Evolutionary conservation across 2,113 vertebrate species (phyloP), one percentile per base, ranked within the genome.

Genomic region (Carollia perspicillata): DNA sequence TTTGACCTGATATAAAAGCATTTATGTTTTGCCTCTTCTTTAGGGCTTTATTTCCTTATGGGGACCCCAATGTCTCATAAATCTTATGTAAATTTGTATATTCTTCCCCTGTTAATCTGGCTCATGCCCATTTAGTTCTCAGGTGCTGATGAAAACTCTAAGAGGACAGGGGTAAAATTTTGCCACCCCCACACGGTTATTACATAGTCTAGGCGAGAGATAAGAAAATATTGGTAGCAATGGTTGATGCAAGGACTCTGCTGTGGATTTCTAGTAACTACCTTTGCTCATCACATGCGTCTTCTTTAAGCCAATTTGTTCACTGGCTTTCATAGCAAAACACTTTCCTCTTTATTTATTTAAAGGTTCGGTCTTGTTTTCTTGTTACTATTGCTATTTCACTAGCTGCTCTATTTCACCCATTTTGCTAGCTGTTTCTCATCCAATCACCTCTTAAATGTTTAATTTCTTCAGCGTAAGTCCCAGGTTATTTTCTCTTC

Each of bases 241-340:
- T 4, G 6, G 2, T 37, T 23, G 14, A 44, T 5, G 0, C 10
- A 58, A 49, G 13, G 0, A 71, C 9, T 63, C 33, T 63, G 7
- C 30, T 8, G 14, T 42, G 37, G 3, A 18, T 81, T 49, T 87
- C 12, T 51, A 71, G 20, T 63, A 16, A 8, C 5, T 22, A 20
- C 6, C 0, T 68, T 16, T 42, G 23, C 8, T 87, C 6, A 35
- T 84, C 10, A 16, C 18, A 51, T 37, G 5, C 35, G 74, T 3
- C n/a, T 74, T 35, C 60, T 37, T 35, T 49, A 72, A 44, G 53
- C 3, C 40, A 65, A 9, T 90, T 42, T 78, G 6, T 84, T 55
- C 8, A 72, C 10, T 65, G 40, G 3, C 8, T 58, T 93, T 49
- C n/a, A 17, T 30, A 58, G 37, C 37, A 40, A n/a, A 37, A 66